Evolutionary conservation across 2,888 invertebrate genomes (phyloP), one percentile per base, ranked within the genome.

Genomic region (Ectemnius continuus): DNA sequence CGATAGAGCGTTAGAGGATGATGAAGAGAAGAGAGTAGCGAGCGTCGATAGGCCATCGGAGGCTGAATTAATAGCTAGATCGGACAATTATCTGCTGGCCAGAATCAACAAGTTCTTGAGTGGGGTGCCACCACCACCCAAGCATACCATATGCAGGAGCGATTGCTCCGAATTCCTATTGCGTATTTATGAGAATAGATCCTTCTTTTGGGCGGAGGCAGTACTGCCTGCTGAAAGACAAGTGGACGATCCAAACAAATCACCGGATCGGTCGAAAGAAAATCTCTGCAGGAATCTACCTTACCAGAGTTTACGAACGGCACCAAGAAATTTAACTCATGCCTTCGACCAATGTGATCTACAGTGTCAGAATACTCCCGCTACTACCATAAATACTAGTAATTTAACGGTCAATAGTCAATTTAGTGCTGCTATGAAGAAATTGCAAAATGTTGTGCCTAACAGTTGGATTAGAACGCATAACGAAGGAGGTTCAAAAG

Each of bases 61-160:
- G 16, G 84, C 83, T 5, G 89, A 91, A 63, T 75, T 87, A 6
- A 70, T 90, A 36, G 63, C 68, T 2, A 86, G 78, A 68, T 88
- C 88, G 2, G 93, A 93, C 82, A 82, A 86, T 20, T 88, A 86
- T 76, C 80, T 92, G 70, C 79, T 92, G 23, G 90, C 85, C 59
- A 89, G 90, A 76, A 89, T 94, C 61, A 92, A 94, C 88, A 93
- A 93, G 86, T 93, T 92, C 60, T 90, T 96, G 8, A 93, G 93
- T 79, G 96, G 96, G 1, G 93, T 96, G 0, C 92, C 94, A 8
- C 96, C 96, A 23, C 96, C 96, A 11, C 96, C 95, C 0, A 95
- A 95, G 26, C 92, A 95, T 13, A 96, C 96, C 14, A 93, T 93
- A 48, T 91, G 94, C 26, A 94, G 94, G 82, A 92, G 94, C 67